Evolutionary conservation across 2,113 vertebrate species (phyloP).

Genomic region (Semicossyphus pulcher): DNA sequence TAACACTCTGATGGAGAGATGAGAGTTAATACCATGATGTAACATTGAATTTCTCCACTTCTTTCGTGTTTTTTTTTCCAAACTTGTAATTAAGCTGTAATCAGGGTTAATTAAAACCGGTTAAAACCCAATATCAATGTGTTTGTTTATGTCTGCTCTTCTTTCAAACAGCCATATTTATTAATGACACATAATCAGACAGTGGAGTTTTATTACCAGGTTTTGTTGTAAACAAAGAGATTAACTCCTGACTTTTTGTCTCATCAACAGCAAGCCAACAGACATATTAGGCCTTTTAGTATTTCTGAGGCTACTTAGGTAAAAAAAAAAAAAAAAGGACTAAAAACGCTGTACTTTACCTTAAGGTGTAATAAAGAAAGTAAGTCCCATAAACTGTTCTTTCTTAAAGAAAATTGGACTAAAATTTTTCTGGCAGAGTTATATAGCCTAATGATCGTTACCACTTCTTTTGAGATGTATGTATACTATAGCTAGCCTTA

Average conservation of each 20-base stretch:
- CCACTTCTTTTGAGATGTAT: no score
- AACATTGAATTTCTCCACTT: constrained; percentile 82
- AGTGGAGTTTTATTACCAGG: constrained; percentile 36
- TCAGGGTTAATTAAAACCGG: constrained; percentile 88
- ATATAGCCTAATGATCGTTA: no score
- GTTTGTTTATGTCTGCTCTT: constrained; percentile 55
- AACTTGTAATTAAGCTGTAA: constrained; percentile 88
- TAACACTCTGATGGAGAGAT: constrained; percentile 79
- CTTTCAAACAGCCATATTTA: constrained; percentile 26
- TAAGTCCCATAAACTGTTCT: no score
- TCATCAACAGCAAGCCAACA: constrained; percentile 3
- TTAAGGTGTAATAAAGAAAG: no score
- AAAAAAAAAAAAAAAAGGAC: neutral
- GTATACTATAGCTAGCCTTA: no score
- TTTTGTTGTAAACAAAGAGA: constrained; percentile 70
- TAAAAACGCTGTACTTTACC: no score
- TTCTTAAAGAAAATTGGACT: no score
- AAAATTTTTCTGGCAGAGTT: no score
- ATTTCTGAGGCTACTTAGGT: neutral
- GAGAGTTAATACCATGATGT: constrained; percentile 85
- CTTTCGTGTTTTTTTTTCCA: constrained; percentile 75
- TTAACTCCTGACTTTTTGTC: constrained; percentile 51
- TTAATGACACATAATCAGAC: constrained; percentile 19
- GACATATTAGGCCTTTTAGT: neutral
- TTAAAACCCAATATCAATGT: constrained; percentile 76